A percentile compares a stretch with the other conserved stretches of the same genome.
Conservation (phyloP, 2,113 vertebrate species). For the Malurus melanocephalus region DNA sequence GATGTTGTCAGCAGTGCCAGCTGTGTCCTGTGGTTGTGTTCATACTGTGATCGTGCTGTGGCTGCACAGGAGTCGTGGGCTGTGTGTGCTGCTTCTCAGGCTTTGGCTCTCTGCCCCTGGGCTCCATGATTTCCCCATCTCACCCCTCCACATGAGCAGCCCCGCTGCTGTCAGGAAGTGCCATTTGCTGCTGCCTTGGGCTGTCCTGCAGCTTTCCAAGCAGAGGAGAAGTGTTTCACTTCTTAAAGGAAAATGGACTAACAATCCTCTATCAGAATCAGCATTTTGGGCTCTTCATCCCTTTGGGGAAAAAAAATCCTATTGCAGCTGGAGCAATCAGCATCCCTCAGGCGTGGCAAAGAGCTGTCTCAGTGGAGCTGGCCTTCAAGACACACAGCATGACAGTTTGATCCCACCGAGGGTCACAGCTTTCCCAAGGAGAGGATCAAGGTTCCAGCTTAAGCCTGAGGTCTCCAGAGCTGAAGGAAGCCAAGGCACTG, state of each 20-base stretch:
- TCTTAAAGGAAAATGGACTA: neutral
- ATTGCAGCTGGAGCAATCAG: neutral
- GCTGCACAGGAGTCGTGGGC: neutral
- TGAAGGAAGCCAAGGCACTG: neutral
- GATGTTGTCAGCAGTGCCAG: neutral
- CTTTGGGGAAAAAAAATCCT: neutral
- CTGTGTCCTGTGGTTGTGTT: neutral
- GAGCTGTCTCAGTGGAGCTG: neutral
- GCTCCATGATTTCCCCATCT: neutral
- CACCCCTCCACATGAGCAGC: neutral
- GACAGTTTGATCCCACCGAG: too few species aligned
- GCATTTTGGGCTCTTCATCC: neutral
- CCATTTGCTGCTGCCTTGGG: neutral
- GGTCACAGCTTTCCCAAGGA: neutral
- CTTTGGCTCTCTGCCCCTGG: neutral
- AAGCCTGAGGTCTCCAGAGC: neutral
- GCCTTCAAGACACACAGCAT: neutral
- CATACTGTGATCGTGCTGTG: neutral
- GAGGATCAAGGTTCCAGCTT: neutral
- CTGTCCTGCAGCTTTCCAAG: neutral
- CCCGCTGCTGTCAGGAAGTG: neutral
- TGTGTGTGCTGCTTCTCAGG: slow-evolving; percentile 1
- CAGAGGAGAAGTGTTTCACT: neutral
- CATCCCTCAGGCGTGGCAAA: neutral
- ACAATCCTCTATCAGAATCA: slow-evolving; percentile 3